Base-by-base conservation (phyloP, 2,888 invertebrate genomes). In the Lamproptera curius region DNA sequence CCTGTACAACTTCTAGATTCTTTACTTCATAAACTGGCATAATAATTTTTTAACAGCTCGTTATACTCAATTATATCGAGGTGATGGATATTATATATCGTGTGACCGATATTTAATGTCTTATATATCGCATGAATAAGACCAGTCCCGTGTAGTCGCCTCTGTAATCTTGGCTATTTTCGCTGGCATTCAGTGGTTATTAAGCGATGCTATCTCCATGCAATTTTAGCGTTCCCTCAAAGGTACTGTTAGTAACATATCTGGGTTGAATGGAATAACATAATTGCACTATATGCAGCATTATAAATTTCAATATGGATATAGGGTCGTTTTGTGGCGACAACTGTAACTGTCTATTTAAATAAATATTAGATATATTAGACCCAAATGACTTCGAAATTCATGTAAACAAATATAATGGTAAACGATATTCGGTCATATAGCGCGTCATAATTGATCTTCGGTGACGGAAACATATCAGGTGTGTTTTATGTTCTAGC, bases 1-100 rank as follows among this genome's bases (percentile, higher is more conserved):
- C 73, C 70, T 67, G 66, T 13, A 8, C 38, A 16, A 61, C 59
- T 62, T 34, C 52, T 54, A 53, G 54, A 53, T 52, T 54, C 55
- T 54, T 58, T 50, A 52, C 50, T 50, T 44, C 37, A 51, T 57
- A 51, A 55, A 55, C 52, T 50, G 40, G 49, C 48, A 50, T 46
- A 42, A 39, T 42, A 15, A 48, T 39, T 48, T 42, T 35, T 48
- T 48, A 48, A 42, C 42, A 39, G 48, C 48, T 42, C 16, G 38
- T 48, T 42, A 48, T 42, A 42, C 34, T 16, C 20, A 42, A 42
- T 48, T 42, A 42, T 47, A 42, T 47, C 47, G 33, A 13, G 11
- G 23, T 26, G 38, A 33, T 42, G 26, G 48, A 34, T 42, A 42
- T 48, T 48, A 38, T 34, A 42, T 48, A 14, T 16, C 38, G 38